Percentiles rank a stretch among this genome's conserved stretches.
phyloP scores from a whole-genome alignment of 2,797 vertebrate genomes.

The Gorsachius magnificus region DNA sequence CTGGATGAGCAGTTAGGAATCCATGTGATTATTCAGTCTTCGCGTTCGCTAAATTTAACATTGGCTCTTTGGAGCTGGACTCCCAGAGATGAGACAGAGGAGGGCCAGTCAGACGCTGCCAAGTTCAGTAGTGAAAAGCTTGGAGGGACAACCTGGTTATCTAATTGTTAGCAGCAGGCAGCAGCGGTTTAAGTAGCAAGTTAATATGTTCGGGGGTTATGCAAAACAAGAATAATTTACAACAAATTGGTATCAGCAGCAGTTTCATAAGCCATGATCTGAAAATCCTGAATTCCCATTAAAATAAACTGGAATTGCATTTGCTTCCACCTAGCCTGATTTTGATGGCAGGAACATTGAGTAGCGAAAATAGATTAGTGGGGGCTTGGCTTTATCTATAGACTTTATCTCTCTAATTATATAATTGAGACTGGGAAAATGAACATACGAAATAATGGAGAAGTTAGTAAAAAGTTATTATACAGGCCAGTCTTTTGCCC shows the following conservation, averaged over 20 bases:
- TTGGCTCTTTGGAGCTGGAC: background rate
- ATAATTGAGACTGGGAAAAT: background rate
- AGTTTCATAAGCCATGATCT: background rate
- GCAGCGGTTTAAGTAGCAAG: background rate
- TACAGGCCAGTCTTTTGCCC: background rate
- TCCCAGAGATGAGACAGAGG: background rate
- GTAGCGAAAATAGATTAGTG: background rate
- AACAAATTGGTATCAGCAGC: background rate
- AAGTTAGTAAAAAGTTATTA: background rate
- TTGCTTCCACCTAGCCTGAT: background rate
- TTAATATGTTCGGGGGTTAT: background rate
- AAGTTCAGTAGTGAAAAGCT: background rate
- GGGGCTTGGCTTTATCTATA: background rate
- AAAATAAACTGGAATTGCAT: slow-evolving; percentile 25
- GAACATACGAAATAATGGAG: background rate
- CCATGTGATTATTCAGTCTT: background rate
- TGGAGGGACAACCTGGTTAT: background rate
- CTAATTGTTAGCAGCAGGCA: slow-evolving; percentile 23
- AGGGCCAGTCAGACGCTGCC: background rate
- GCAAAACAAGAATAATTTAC: slow-evolving; percentile 11
- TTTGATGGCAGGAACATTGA: background rate
- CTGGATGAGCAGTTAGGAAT: background rate
- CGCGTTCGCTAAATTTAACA: background rate
- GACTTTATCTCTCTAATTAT: background rate
- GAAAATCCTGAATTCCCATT: slow-evolving; percentile 13